Base-by-base conservation (phyloP, 2,797 vertebrate species). In the Anisognathus igniventris region DNA sequence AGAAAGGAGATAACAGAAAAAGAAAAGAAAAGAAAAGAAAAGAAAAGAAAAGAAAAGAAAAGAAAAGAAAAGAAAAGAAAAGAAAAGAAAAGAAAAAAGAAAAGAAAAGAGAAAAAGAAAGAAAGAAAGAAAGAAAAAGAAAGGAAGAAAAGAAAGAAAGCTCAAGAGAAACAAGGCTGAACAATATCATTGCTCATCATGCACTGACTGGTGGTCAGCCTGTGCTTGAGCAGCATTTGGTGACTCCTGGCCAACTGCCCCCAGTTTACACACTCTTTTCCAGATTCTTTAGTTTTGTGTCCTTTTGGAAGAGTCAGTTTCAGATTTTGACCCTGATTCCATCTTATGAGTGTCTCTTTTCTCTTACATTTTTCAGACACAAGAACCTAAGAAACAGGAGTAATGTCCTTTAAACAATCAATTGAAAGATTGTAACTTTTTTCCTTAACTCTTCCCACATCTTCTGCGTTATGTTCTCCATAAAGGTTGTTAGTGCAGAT, bases 391-490 rank as follows among this genome's bases (percentile, higher is more conserved):
- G 30, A 77, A 77, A 66, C 5, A 19, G 24, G 11, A 79, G 8
- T 57, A 74, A 56, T 27, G 6, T 0, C 39, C 9, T 65, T 57
- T 45, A 40, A 54, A 39, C 23, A 45, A 23, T 60, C 44, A 48
- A 44, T 33, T 48, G 20, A 51, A 57, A 47, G 16, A 22, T 30
- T 47, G 5, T 28, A 79, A n/a, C 16, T 19, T 40, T 51, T 68
- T 51, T 6, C 1, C 8, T 35, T 61, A 48, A 25, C 10, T 84
- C 13, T 35, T 80, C 14, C 33, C 51, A 33, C 17, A 12, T 31
- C 3, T 19, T 28, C 11, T n/a, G 8, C 0, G 8, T 65, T 35
- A 13, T 2, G 1, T 42, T 86, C 18, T 42, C 11, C 60, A 1
- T 42, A 54, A 45, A 3, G 13, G 12, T 7, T 51, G 12, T 73